Evolutionary conservation across 2,113 vertebrate species (phyloP), one percentile per base, ranked within the genome.

Genomic region (Erinaceus europaeus): DNA sequence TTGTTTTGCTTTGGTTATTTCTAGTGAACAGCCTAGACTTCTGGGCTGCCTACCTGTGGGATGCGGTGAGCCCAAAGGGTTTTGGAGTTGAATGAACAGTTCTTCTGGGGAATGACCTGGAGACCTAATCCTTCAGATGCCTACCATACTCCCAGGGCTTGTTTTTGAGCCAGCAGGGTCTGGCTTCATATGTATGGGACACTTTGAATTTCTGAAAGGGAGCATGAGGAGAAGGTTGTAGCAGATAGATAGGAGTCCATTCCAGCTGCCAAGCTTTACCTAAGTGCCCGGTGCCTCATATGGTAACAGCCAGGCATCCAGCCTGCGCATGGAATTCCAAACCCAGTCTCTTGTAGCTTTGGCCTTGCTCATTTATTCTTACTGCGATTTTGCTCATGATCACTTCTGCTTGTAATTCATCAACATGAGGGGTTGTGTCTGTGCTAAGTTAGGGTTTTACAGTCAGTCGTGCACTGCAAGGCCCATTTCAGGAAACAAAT

Each of bases 361-460:
- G 90, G 67, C 1, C 11, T 67, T 5, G 8, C 10, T 86, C 40
- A 1, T 80, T 90, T 88, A 86, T 91, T 94, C 93, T 95, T n/a
- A 27, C 77, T 91, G 4, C 0, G 3, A 61, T 67, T 89, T 85
- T 44, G 0, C 32, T 95, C 32, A 25, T 82, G 80, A 69, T 67
- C 71, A 80, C 61, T 87, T 84, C 20, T 9, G 83, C 85, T 75
- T 69, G 42, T 93, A 91, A 92, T 93, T 92, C 85, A 78, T 38
- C 75, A 93, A 90, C 91, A 67, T 4, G 0, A 93, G 38, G 69
- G 61, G 48, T 84, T 93, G 34, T 81, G 95, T 96, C 90, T 91
- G 75, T 42, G 84, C 1, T 17, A 21, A 17, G 27, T 53, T 89
- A 74, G 4, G 5, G 65, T 89, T 72, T 59, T 86, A 74, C 7